Base-by-base conservation (phyloP, 2,797 vertebrate genomes). In the Poeciliopsis presidionis region DNA sequence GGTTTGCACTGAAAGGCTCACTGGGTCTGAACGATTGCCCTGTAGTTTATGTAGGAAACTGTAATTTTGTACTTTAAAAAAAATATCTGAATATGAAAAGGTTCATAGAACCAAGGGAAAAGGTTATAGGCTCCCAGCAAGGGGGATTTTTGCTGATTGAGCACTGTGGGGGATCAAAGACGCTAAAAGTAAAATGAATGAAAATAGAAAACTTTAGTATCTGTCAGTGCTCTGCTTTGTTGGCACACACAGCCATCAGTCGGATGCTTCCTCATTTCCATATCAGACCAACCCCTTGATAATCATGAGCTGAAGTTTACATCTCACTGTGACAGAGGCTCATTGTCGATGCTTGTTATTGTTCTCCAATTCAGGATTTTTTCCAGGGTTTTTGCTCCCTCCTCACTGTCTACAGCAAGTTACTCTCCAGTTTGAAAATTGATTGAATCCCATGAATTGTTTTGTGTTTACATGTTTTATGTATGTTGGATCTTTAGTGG, bases 271-370 rank as follows among this genome's bases (percentile, higher is more conserved):
- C 78, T 77, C 61, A 91, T 89, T 88, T 88, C 75, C 86, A 88
- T 85, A 85, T 88, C 84, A 86, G 73, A 75, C 77, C 41, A 53
- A 84, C 30, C 22, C 65, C 81, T 85, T 87, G 87, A 90, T 88
- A 89, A 84, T 76, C 65, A 89, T 86, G 84, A 89, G 80, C 74
- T 76, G 13, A 84, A 81, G 78, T 84, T 86, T 73, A 77, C 75
- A 80, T 85, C 87, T 78, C 82, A 78, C 70, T 57, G 67, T 73
- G 83, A 88, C 84, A 84, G 65, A 81, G 76, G 83, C 83, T 49
- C 77, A 81, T 59, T 82, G 47, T 81, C 59, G 25, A 76, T 83
- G 83, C 76, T 74, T 51, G 51, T 87, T 88, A 77, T 53, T 86
- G 75, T 79, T 81, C 73, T 79, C 72, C 69, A 78, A 83, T 74